A percentile compares a stretch with the other conserved stretches of the same genome.
Conservation (phyloP, 1,140 invertebrate genomes). For the Phymorhynchus buccinoides region DNA sequence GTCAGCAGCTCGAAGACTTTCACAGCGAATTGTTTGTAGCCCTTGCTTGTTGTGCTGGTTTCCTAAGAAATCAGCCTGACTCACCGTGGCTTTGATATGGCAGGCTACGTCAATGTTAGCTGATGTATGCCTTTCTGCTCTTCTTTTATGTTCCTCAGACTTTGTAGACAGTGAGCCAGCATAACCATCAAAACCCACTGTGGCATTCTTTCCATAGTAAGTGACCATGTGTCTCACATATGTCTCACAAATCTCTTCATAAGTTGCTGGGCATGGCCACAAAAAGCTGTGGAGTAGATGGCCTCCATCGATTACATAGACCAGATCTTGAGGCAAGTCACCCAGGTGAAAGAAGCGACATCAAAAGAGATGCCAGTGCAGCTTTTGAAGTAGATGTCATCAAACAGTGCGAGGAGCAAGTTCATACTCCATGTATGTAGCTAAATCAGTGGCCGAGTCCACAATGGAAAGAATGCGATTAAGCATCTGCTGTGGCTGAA, state of each 20-base stretch:
- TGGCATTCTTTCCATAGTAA: not conserved
- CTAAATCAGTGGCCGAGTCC: too few species aligned
- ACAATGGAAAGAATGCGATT: too few species aligned
- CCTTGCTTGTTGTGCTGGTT: not conserved
- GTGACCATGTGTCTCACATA: not conserved
- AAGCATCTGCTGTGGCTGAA: too few species aligned
- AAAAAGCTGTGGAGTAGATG: not conserved
- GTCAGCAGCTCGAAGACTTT: not conserved
- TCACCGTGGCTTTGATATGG: not conserved
- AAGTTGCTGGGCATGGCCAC: not conserved
- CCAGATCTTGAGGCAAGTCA: not conserved
- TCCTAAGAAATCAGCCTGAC: not conserved
- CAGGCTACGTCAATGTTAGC: not conserved
- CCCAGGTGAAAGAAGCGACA: not conserved
- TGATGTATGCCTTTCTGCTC: not conserved
- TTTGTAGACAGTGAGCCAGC: not conserved
- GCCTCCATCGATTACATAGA: not conserved
- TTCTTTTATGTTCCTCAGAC: not conserved
- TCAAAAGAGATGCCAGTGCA: not conserved
- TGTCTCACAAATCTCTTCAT: constrained; percentile 1
- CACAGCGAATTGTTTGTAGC: not conserved
- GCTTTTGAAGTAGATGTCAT: not conserved
- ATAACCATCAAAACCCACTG: constrained; percentile 4
- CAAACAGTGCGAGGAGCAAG: not conserved
- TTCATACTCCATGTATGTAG: not conserved